Evolutionary conservation across 1,140 invertebrate species (phyloP).

Genomic region (Solen grandis): DNA sequence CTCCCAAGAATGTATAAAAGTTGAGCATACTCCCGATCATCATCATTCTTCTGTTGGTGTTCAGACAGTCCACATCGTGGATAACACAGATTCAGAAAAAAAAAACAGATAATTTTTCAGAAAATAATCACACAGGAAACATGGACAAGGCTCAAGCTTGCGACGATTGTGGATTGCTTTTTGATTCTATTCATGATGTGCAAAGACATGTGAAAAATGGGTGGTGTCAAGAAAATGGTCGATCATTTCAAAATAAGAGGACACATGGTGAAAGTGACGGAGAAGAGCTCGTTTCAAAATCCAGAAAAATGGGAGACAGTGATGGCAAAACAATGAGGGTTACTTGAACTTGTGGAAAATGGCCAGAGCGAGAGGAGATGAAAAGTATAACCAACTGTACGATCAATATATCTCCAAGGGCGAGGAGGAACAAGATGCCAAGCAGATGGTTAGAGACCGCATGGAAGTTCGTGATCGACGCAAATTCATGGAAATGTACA

Average conservation of each 20-base stretch:
- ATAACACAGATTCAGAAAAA: neutral
- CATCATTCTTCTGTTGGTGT: neutral
- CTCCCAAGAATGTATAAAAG: neutral
- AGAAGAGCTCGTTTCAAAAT: neutral
- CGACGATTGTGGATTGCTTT: conserved; percentile 7
- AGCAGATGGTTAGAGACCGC: neutral
- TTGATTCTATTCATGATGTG: conserved; percentile 1
- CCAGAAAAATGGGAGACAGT: neutral
- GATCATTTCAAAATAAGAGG: neutral
- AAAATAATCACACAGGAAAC: neutral
- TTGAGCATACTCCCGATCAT: neutral
- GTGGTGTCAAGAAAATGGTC: neutral
- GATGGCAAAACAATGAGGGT: neutral
- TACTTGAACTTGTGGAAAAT: neutral
- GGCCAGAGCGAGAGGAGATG: neutral
- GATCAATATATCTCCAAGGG: neutral
- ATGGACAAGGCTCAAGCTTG: conserved; percentile 6
- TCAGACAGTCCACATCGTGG: neutral
- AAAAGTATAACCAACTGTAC: neutral
- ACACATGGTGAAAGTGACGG: neutral
- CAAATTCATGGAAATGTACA: neutral
- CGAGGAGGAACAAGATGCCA: neutral
- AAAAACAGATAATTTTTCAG: neutral
- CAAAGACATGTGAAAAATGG: neutral
- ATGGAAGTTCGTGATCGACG: neutral